Percentiles rank a stretch among this genome's conserved stretches.
These are phyloP conservation scores for Phylloscopus collybita DNA, from an alignment of 2,797 vertebrate genomes.

Conservation along the genomic window DNA sequence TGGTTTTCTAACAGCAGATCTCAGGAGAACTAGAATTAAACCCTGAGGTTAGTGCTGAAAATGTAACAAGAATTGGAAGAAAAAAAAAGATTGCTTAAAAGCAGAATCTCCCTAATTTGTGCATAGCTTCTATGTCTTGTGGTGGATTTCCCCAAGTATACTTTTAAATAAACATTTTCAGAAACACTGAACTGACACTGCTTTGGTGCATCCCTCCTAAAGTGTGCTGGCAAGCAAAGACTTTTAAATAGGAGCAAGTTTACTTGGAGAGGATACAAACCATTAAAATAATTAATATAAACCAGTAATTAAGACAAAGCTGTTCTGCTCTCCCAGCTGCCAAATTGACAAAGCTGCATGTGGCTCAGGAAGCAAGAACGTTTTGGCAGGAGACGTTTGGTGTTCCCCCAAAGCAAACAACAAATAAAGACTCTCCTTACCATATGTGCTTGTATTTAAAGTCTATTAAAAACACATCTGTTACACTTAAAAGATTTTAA, in stretches of 20 bases:
- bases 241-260: neutral
- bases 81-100: neutral
- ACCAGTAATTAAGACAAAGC: neutral
- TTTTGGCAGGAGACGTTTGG: neutral
- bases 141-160: neutral
- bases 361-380: neutral
- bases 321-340: neutral
- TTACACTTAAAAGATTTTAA: neutral
- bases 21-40: neutral
- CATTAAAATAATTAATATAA: neutral
- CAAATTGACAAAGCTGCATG: neutral
- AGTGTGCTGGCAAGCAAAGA: neutral
- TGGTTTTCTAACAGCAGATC: neutral
- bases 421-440: neutral
- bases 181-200: neutral
- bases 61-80: neutral
- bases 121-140: neutral
- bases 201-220: neutral
- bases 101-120: neutral
- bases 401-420: conserved; percentile 4
- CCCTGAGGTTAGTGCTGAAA: neutral
- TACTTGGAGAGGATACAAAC: neutral
- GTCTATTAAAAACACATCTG: neutral
- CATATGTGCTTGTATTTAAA: neutral
- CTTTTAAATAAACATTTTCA: neutral